Base-by-base conservation (phyloP, 1,140 invertebrate genomes). In the Cyclina sinensis region DNA sequence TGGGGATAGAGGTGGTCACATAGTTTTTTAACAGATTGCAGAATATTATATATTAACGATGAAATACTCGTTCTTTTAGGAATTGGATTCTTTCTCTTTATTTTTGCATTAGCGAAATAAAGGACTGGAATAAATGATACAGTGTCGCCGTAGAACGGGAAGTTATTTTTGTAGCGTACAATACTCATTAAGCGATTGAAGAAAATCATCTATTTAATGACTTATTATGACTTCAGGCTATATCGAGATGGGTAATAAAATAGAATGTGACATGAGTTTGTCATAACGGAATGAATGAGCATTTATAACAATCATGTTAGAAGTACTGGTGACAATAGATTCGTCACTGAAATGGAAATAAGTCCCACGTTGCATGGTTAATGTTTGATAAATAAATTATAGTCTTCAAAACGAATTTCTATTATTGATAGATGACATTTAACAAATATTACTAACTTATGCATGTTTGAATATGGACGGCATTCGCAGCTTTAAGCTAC, bases 181-280 rank as follows among this genome's bases (percentile, higher is more conserved):
- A 62, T 62, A 62, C 7, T 27, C 57, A 62, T 62, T n/a, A 37
- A 24, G 65, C 12, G 30, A 70, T 70, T 70, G 32, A 35, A 70
- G 35, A 35, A 70, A 70, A 35, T 70, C 65, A 70, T 70, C 65
- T 70, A n/a, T 37, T 70, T 70, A 37, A 70, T 70, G 14, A 70
- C 32, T 70, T 70, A 39, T 70, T 39, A 70, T 39, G 27, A 39
- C 65, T 27, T 18, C 11, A 5, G 65, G 65, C 35, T 21, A 70
- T 70, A 70, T 39, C 37, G 57, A 62, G 57, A 11, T 24, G n/a
- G n/a, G 24, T n/a, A 62, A 62, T 62, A 27, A 62, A 62, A 27
- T 24, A 24, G 27, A 62, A 62, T 62, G n/a, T 62, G 57, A 62
- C 65, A 70, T 39, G 65, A 70, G 2, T 70, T 70, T 70, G 65